Base-by-base conservation (phyloP, 1,140 invertebrate genomes). In the Lepidurus packardi region DNA sequence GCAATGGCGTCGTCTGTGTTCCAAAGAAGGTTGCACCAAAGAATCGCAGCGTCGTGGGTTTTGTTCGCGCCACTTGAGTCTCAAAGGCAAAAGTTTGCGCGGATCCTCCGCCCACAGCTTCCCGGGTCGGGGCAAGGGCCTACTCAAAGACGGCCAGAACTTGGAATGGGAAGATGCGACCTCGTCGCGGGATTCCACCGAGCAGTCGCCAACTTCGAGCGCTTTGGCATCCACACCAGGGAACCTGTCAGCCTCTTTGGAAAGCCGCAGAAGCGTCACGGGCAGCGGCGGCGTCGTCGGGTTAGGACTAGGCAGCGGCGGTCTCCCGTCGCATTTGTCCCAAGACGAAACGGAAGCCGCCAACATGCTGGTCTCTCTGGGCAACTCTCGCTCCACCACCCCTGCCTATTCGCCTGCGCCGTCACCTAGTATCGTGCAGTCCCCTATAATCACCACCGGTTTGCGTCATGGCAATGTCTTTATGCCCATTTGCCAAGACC, bases 1-100 rank as follows among this genome's bases (percentile, higher is more conserved):
- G 87, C 98, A 99, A 84, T 99, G 97, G 98, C 89, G 97, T 80
- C 88, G 97, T 82, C 89, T 99, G 65, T 98, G 96, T 85, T 96
- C 95, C 79, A 95, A 94, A 85, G 93, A 96, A 84, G 93, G 93
- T 78, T 99, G 97, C 86, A 93, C 91, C n/a, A 99, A 99, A 88
- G 97, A 99, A 88, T 98, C 96, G 82, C 97, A 99, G 86, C 87
- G 97, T 47, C 88, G 96, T 80, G 97, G 97, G 8, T 99, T 91
- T 86, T 99, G 97, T 85, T 99, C 97, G 25, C 87, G 97, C 75
- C 97, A 99, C 88, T 89, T 99, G 79, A 97, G 93, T 82, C 88
- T 96, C 80, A 92, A 94, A 83, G 93, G 93, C 21, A 91, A 90
- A 81, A 88, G 85, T 75, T 83, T 89, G 45, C 85, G 81, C 84